Evolutionary conservation across 1,140 invertebrate genomes (phyloP).

Genomic region (Cotesia glomerata): DNA sequence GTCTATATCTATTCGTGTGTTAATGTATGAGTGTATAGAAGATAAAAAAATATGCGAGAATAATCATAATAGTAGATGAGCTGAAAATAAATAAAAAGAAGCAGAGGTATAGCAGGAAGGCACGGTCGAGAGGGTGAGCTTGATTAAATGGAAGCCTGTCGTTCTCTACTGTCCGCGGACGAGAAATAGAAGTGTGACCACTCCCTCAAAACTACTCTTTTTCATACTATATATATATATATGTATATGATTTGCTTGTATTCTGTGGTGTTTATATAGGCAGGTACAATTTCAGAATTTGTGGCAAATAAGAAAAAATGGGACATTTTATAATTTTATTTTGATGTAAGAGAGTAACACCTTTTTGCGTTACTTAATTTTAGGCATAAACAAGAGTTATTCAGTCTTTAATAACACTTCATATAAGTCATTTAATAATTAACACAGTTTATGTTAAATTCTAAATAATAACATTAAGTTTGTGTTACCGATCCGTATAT

Average conservation of each 20-base stretch:
- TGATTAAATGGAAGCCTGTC: constrained; percentile 31
- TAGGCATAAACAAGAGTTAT: too few species aligned
- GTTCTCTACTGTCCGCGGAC: constrained; percentile 3
- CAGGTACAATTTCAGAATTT: not conserved
- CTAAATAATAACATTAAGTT: too few species aligned
- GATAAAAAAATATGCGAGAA: constrained; percentile 8
- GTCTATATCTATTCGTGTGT: not conserved
- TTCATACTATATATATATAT: not conserved
- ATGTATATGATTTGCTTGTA: not conserved
- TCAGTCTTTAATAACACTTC: too few species aligned
- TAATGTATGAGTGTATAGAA: not conserved
- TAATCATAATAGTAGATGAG: constrained; percentile 11
- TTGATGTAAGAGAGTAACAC: too few species aligned
- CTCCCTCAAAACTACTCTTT: constrained; percentile 1
- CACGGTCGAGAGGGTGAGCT: constrained; percentile 29
- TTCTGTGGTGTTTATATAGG: not conserved
- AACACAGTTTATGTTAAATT: too few species aligned
- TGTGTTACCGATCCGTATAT: too few species aligned
- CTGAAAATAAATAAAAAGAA: not conserved
- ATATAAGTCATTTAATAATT: too few species aligned
- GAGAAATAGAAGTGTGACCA: constrained; percentile 18
- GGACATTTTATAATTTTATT: not conserved
- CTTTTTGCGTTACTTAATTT: too few species aligned
- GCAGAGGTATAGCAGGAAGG: constrained; percentile 12
- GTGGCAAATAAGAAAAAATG: not conserved